Percentiles rank a stretch among this genome's conserved stretches.
Conservation (phyloP, 1,140 invertebrate species). For the Contarinia nasturtii region DNA sequence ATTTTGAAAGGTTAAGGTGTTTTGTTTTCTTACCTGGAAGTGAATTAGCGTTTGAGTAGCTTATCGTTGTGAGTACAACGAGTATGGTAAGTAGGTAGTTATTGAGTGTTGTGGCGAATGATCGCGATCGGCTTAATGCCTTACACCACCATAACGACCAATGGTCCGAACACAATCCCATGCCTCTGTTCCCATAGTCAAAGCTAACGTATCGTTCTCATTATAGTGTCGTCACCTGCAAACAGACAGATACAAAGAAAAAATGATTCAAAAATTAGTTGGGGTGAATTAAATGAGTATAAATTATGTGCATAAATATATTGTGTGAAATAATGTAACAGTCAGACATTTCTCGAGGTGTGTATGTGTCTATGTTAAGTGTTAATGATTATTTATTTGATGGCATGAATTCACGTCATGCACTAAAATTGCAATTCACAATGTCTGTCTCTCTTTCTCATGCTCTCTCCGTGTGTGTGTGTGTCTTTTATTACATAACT, state of each 20-base stretch:
- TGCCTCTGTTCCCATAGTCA: constrained; percentile 64
- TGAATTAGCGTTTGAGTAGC: not conserved
- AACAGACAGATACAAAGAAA: constrained; percentile 11
- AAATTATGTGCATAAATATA: no score
- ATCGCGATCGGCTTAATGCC: constrained; percentile 23
- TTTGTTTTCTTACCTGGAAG: not conserved
- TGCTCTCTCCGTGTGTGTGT: no score
- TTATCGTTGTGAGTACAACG: not conserved
- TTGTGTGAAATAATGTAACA: no score
- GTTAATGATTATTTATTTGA: no score
- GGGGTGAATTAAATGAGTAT: no score
- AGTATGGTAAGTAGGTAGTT: not conserved
- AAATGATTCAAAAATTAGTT: not conserved
- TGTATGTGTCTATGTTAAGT: no score
- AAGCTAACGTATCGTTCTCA: constrained; percentile 49
- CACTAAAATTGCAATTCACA: no score
- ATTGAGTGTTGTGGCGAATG: constrained; percentile 11
- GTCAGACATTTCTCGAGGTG: no score
- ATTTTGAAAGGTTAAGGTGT: no score
- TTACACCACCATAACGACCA: constrained; percentile 48
- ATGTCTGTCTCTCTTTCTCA: no score
- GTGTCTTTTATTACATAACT: no score
- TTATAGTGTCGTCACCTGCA: constrained; percentile 44
- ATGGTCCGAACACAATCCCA: constrained; percentile 53
- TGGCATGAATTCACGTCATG: no score